phyloP scores from a whole-genome alignment of 2,888 invertebrate genomes.

The Halictus ligatus region DNA sequence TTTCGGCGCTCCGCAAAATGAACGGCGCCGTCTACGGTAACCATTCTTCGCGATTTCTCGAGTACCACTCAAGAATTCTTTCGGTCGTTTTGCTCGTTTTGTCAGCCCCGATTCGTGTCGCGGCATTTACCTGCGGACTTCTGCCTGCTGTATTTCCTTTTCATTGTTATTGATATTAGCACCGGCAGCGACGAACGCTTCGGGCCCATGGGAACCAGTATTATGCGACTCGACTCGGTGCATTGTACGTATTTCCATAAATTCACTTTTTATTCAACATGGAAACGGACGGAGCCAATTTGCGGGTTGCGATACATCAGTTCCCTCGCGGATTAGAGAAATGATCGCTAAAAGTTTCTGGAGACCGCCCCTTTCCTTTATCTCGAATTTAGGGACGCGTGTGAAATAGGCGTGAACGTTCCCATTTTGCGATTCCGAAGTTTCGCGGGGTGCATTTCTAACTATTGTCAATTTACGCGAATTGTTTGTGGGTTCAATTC shows the following conservation, averaged over 20 bases:
- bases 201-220: constrained; percentile 15
- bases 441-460: constrained; percentile 15
- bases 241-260: constrained; percentile 53
- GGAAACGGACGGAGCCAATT: constrained; percentile 39
- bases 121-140: constrained; percentile 45
- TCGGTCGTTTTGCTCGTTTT: constrained; percentile 43
- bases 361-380: constrained; percentile 29
- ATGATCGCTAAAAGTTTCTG: constrained; percentile 34
- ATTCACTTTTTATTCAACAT: constrained; percentile 49
- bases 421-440: constrained; percentile 1
- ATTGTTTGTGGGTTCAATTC: background rate
- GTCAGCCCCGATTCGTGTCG: constrained; percentile 44
- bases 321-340: constrained; percentile 44
- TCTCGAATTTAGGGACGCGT: constrained; percentile 36
- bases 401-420: background rate
- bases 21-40: constrained; percentile 39
- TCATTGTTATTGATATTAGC: constrained; percentile 66
- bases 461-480: constrained; percentile 29
- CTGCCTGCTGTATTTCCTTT: constrained; percentile 37
- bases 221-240: constrained; percentile 18
- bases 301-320: constrained; percentile 39
- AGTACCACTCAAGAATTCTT: constrained; percentile 53
- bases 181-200: constrained; percentile 18
- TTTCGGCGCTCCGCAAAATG: constrained; percentile 46
- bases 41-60: constrained; percentile 60